phyloP scores from a whole-genome alignment of 2,888 invertebrate species.

The Clostera curtula region DNA sequence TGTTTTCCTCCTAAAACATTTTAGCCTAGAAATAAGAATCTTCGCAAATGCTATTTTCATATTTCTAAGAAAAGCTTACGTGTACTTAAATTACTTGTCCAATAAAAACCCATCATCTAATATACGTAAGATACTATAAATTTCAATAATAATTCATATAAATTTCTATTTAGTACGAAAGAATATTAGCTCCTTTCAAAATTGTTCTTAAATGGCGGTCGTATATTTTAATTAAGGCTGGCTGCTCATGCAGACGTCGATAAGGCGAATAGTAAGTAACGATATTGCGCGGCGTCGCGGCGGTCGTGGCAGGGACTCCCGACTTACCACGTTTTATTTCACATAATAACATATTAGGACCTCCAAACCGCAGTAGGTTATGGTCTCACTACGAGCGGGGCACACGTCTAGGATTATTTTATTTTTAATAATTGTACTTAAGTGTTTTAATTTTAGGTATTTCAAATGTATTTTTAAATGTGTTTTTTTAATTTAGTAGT shows the following conservation, averaged over 20 bases:
- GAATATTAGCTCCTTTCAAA: conserved; percentile 42
- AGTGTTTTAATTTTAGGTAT: too few species aligned
- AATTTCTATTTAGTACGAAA: conserved; percentile 45
- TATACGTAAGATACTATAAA: conserved; percentile 27
- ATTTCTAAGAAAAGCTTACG: background rate
- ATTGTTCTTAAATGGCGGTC: conserved; percentile 57
- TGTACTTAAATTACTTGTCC: background rate
- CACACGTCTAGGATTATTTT: too few species aligned
- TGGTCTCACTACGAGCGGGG: too few species aligned
- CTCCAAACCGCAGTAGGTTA: too few species aligned
- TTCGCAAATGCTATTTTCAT: too few species aligned
- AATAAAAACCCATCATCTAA: background rate
- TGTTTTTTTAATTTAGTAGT: too few species aligned
- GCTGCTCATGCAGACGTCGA: conserved; percentile 55
- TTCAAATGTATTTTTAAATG: too few species aligned
- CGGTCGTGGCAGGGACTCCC: conserved; percentile 24
- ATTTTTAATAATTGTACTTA: too few species aligned
- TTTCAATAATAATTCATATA: conserved; percentile 40
- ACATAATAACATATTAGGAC: conserved; percentile 66
- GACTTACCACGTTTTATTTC: conserved; percentile 56
- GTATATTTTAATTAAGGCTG: conserved; percentile 65
- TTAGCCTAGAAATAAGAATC: too few species aligned
- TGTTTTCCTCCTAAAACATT: too few species aligned
- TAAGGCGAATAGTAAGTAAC: conserved; percentile 46
- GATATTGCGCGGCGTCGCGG: conserved; percentile 30